phyloP scores from a whole-genome alignment of 2,888 invertebrate species.

The Microctonus brassicae region DNA sequence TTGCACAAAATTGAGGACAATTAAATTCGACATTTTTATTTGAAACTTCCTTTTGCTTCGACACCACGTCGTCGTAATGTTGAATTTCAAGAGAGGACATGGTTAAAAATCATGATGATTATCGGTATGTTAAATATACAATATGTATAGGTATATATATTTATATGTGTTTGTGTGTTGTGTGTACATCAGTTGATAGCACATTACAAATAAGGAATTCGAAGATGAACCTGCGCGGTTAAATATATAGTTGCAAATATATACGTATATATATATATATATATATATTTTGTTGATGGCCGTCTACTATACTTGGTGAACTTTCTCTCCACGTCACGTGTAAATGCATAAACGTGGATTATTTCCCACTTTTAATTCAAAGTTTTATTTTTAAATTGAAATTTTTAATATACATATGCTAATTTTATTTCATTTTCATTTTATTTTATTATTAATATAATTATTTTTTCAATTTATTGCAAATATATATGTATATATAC shows the following conservation, averaged over 20 bases:
- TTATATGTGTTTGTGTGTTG: not conserved
- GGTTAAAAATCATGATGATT: slow-evolving; percentile 17
- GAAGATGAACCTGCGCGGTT: slow-evolving; percentile 1
- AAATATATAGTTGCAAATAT: not conserved
- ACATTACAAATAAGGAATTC: slow-evolving; percentile 13
- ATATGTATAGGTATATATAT: not conserved
- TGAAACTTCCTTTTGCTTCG: slow-evolving; percentile 19
- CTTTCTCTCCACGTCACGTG: not conserved
- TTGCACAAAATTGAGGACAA: slow-evolving; percentile 29
- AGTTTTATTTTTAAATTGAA: not conserved
- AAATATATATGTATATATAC: too few species aligned
- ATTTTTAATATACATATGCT: too few species aligned
- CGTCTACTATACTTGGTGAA: not conserved
- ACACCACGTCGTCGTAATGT: not conserved
- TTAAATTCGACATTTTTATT: slow-evolving; percentile 30
- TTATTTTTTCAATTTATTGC: not conserved
- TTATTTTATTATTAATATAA: not conserved
- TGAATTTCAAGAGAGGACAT: not conserved
- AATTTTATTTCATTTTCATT: not conserved
- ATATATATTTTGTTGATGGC: not conserved
- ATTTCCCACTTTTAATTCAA: not conserved
- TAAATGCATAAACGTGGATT: not conserved
- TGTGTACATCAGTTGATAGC: not conserved
- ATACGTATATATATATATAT: not conserved
- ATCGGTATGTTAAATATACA: not conserved